Evolutionary conservation across 2,113 vertebrate genomes (phyloP), one percentile per base, ranked within the genome.

Genomic region (Hylia prasina): DNA sequence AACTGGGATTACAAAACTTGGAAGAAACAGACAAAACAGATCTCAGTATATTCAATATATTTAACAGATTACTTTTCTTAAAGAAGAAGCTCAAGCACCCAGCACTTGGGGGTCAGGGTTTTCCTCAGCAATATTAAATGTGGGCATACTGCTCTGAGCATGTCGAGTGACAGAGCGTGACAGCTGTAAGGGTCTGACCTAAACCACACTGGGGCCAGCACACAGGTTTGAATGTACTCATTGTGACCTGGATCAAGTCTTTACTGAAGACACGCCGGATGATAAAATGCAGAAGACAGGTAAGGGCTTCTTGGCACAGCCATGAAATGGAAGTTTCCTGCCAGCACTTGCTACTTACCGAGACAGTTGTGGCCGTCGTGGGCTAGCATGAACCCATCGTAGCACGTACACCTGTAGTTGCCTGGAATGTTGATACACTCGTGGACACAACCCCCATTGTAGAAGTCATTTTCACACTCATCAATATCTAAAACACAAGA

Each of bases 401-500:
- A 99, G 97, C 99, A 99, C 2, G 98, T 99, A 84, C 99, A 99
- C 66, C 99, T 97, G 98, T 99, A 99, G 98, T 99, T 99, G 17
- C 99, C 99, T 2, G 99, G 99, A 91, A 99, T 99, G 97, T 99
- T 99, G 98, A 99, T 99, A 87, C 99, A 99, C 89, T 99, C 99
- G 0, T 99, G 99, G 69, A 99, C 99, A 18, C 99, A 99, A 77
- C 99, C 99, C 0, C 99, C 99, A 0, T 99, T 99, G 98, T 99
- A 99, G 98, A 98, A 98, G 96, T 99, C 99, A 15, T 99, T 99
- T 88, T 99, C 99, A 97, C 99, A 99, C 94, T 99, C 99, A 7
- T 99, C 99, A 35, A 99, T 99, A 94, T 99, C 99, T 99, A 97
- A 91, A 98, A 98, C 27, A 96, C 2, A 95, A 50, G 47, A 51